Percentiles rank a stretch among this genome's conserved stretches.
Evolutionary conservation across 2,797 vertebrate species (phyloP).

Genomic region (Microtus agrestis): DNA sequence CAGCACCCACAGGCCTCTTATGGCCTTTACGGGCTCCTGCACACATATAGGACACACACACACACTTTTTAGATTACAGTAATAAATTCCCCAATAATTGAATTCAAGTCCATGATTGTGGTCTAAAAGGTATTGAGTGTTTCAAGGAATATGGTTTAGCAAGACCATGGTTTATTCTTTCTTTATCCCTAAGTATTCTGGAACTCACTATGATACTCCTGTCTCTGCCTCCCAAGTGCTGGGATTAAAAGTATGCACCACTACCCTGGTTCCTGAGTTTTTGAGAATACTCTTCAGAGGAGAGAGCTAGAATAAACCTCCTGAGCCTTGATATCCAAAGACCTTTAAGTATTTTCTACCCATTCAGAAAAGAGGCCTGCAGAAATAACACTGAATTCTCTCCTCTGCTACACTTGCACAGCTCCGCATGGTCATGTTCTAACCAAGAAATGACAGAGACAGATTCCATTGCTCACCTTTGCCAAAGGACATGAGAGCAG

Average conservation of each 20-base stretch:
- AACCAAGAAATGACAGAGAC: constrained; percentile 13
- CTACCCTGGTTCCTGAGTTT: background rate
- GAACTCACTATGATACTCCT: background rate
- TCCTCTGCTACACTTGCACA: background rate
- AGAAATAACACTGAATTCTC: background rate
- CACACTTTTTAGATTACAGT: background rate
- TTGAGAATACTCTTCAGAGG: background rate
- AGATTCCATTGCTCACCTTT: constrained; percentile 14
- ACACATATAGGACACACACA: background rate
- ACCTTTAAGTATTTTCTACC: background rate
- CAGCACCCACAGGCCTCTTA: background rate
- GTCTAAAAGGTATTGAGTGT: background rate
- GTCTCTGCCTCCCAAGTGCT: background rate
- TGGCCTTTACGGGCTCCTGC: background rate
- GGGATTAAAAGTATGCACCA: background rate
- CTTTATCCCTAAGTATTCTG: background rate
- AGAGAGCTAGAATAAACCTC: background rate
- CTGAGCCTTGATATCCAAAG: background rate
- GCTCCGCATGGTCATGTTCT: background rate
- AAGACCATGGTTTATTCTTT: background rate
- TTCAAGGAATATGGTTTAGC: background rate
- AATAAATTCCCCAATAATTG: background rate
- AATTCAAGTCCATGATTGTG: background rate
- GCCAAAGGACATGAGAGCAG: background rate
- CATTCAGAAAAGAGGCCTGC: background rate